phyloP scores from a whole-genome alignment of 2,888 invertebrate genomes.

The Craniophora ligustri region DNA sequence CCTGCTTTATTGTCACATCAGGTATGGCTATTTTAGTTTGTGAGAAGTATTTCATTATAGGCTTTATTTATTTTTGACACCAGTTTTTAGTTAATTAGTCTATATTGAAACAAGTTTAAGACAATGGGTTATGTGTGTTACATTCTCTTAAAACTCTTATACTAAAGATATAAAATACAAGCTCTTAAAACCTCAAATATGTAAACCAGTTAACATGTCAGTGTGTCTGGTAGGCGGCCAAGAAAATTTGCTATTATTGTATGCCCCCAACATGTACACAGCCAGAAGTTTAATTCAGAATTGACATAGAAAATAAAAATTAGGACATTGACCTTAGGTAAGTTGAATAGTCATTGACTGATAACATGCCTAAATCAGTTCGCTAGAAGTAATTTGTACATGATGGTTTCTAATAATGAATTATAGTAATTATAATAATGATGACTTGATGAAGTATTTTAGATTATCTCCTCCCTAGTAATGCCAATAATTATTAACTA shows the following conservation, averaged over 20 bases:
- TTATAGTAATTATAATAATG: no score
- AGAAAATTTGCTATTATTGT: conserved; percentile 39
- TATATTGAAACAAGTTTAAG: no score
- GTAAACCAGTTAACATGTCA: conserved; percentile 8
- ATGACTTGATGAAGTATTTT: no score
- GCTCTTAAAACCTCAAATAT: conserved; percentile 15
- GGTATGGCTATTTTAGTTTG: conserved; percentile 58
- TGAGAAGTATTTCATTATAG: neutral
- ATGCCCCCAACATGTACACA: conserved; percentile 11
- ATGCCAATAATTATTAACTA: no score
- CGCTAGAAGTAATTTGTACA: neutral
- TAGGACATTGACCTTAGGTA: conserved; percentile 40
- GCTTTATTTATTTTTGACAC: neutral
- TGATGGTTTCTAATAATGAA: no score
- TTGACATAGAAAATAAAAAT: conserved; percentile 24
- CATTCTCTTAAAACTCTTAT: no score
- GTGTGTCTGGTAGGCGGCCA: conserved; percentile 43
- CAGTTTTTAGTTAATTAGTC: neutral
- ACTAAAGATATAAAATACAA: neutral
- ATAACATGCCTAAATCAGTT: conserved; percentile 21
- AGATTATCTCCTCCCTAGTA: no score
- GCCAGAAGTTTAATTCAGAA: conserved; percentile 10
- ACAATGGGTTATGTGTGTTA: no score
- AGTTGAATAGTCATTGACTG: conserved; percentile 41
- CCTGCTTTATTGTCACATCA: conserved; percentile 96